A percentile compares a stretch with the other conserved stretches of the same genome.
These are phyloP conservation scores for Pristionchus arcanus DNA, from an alignment of 2,888 invertebrate genomes.

Conservation along the genomic window DNA sequence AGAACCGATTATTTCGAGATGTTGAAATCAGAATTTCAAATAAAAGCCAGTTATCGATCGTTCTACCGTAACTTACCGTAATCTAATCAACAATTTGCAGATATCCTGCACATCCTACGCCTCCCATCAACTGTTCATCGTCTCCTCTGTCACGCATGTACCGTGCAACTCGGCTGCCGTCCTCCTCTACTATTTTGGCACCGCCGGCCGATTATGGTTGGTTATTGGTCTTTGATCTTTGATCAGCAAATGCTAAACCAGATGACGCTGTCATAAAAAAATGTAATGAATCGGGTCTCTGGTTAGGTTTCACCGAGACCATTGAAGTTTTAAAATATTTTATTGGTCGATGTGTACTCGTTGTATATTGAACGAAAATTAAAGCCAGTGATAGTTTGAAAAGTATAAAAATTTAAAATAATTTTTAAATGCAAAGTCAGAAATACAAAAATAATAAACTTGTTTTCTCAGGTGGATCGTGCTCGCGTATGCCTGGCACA, in stretches of 20 bases:
- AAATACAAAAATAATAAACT: neutral
- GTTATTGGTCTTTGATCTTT: constrained; percentile 50
- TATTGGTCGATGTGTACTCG: neutral
- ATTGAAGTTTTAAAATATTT: neutral
- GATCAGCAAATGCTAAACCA: too few species aligned
- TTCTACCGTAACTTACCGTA: constrained; percentile 74
- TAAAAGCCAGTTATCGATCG: neutral
- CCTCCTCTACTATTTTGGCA: constrained; percentile 80
- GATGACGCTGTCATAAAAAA: too few species aligned
- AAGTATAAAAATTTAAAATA: too few species aligned
- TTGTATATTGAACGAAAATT: too few species aligned
- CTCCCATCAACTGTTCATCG: constrained; percentile 63
- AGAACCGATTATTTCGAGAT: too few species aligned
- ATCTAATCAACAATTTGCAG: constrained; percentile 88
- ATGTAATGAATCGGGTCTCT: too few species aligned
- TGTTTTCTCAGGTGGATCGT: constrained; percentile 49
- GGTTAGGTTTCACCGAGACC: neutral
- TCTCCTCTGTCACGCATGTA: constrained; percentile 63
- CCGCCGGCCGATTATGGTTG: constrained; percentile 81
- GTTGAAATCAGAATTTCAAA: too few species aligned
- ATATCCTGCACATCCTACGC: constrained; percentile 79
- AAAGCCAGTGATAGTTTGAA: too few species aligned
- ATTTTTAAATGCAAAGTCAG: neutral
- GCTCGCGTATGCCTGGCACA: constrained; percentile 50
- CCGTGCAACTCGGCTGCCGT: constrained; percentile 66